Conservation (phyloP, 2,797 vertebrate genomes). For the Pampus argenteus region DNA sequence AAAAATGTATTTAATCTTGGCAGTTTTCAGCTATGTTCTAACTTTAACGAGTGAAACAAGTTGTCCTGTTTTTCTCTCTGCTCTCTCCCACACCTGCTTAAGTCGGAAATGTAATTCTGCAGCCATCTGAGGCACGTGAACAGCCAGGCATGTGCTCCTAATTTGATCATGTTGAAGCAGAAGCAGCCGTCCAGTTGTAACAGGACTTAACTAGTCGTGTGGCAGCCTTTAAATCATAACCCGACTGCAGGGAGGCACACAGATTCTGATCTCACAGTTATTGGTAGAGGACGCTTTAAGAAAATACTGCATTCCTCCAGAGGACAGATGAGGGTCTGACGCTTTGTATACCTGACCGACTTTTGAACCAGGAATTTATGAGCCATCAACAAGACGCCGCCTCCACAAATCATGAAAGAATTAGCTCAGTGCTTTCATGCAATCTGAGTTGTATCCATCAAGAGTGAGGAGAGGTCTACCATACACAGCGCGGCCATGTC, state of each 20-base stretch:
- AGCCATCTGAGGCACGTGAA: conserved; percentile 14
- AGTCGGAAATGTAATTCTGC: conserved; percentile 9
- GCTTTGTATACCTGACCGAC: conserved; percentile 49
- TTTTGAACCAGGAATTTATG: conserved; percentile 64
- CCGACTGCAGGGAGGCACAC: conserved; percentile 5
- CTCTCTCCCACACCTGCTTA: conserved; percentile 4
- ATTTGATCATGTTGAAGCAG: conserved; percentile 35
- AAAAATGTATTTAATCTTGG: not conserved
- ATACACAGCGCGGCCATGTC: conserved; percentile 27
- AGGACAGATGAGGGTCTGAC: conserved; percentile 26
- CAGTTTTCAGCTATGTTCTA: not conserved
- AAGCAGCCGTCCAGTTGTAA: conserved; percentile 3
- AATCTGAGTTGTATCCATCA: conserved; percentile 5
- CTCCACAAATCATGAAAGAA: conserved; percentile 41
- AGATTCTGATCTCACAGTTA: conserved; percentile 38
- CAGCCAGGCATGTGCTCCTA: conserved; percentile 41
- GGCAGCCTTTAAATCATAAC: conserved; percentile 18
- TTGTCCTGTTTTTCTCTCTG: not conserved
- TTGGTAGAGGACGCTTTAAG: conserved; percentile 22
- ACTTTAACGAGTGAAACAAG: no score
- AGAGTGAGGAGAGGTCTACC: conserved; percentile 21
- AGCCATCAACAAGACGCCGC: conserved; percentile 21
- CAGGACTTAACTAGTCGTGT: conserved; percentile 22
- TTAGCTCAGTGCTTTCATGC: conserved; percentile 26
- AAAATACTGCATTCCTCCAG: conserved; percentile 38